These are phyloP conservation scores for Drosophila tristis DNA, from an alignment of 1,140 invertebrate genomes.

Conservation along the genomic window DNA sequence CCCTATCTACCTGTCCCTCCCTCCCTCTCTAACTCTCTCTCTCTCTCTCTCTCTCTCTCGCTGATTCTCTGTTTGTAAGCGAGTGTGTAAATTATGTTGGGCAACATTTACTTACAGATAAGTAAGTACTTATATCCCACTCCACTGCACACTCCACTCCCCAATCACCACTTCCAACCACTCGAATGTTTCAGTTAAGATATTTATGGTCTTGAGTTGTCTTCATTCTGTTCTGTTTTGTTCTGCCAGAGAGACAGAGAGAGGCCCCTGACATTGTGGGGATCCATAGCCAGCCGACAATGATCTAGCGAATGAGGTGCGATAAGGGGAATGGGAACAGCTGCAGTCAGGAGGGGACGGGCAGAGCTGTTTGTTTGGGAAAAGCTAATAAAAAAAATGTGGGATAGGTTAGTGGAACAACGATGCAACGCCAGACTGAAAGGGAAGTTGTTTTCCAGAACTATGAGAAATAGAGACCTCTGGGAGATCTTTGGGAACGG, in stretches of 20 bases:
- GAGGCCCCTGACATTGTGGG: slow-evolving; percentile 56
- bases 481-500: no score
- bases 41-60: neutral
- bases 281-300: no score
- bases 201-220: slow-evolving; percentile 37
- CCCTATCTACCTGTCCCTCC: slow-evolving; percentile 2
- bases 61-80: slow-evolving; percentile 11
- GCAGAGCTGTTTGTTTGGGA: slow-evolving; percentile 31
- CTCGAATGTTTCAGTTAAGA: slow-evolving; percentile 65
- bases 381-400: slow-evolving; percentile 57
- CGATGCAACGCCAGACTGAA: slow-evolving; percentile 13
- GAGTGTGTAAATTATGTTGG: slow-evolving; percentile 77
- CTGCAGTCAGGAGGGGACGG: neutral
- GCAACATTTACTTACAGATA: slow-evolving; percentile 71
- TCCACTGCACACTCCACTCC: slow-evolving; percentile 2
- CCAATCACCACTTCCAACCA: neutral
- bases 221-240: slow-evolving; percentile 11
- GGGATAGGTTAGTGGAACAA: slow-evolving; percentile 66
- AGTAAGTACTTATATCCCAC: no score
- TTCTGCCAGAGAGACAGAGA: neutral
- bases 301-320: slow-evolving; percentile 14
- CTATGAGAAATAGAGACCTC: neutral
- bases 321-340: slow-evolving; percentile 31
- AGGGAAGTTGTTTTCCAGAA: neutral
- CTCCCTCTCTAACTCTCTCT: neutral